phyloP scores from a whole-genome alignment of 2,113 vertebrate genomes.

The Polypterus senegalus region DNA sequence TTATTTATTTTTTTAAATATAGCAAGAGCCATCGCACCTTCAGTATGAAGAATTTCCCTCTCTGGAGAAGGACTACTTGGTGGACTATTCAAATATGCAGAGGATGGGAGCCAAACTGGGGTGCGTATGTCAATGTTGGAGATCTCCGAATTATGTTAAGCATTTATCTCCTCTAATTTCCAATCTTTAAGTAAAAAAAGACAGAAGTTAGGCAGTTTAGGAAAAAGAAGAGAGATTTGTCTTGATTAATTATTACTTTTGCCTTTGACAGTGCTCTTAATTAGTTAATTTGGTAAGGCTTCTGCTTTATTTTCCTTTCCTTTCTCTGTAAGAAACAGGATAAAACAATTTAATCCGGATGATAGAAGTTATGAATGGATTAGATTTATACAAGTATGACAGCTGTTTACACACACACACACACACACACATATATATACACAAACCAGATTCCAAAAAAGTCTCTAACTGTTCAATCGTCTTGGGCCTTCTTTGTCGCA shows the following conservation, averaged over 20 bases:
- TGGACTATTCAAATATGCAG: slow-evolving; percentile 87
- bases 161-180: too few species aligned
- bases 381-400: accelerated
- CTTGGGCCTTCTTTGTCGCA: too few species aligned
- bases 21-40: slow-evolving; percentile 57
- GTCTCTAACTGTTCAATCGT: too few species aligned
- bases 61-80: slow-evolving; percentile 67
- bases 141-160: too few species aligned
- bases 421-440: too few species aligned
- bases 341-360: accelerated
- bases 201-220: too few species aligned
- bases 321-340: accelerated
- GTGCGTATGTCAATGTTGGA: slow-evolving; percentile 41
- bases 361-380: not conserved
- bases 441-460: too few species aligned
- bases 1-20: slow-evolving; percentile 9
- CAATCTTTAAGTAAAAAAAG: not conserved
- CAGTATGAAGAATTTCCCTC: slow-evolving; percentile 80
- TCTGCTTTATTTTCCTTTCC: too few species aligned
- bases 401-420: slow-evolving; percentile 3
- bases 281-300: too few species aligned
- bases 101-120: slow-evolving; percentile 84
- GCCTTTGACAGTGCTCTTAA: too few species aligned
- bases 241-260: too few species aligned
- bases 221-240: too few species aligned